Conservation (phyloP, 2,888 invertebrate genomes). For the Panorpa germanica region DNA sequence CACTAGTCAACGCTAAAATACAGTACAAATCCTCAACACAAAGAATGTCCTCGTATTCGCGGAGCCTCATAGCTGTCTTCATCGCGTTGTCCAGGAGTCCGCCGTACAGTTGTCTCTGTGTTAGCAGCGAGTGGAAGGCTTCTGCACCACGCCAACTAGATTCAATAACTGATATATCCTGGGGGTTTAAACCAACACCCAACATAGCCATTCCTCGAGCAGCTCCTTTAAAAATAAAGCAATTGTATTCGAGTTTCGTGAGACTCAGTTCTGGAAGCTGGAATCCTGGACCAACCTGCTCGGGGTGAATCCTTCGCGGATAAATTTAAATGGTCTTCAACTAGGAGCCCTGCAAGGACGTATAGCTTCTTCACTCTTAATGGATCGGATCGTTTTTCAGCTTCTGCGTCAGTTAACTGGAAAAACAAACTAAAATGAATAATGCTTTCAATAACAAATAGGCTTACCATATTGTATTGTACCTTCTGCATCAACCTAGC, state of each 20-base stretch:
- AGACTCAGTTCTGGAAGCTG: too few relatives aligned
- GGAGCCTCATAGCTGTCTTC: constrained; percentile 43
- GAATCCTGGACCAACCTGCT: too few relatives aligned
- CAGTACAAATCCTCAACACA: constrained; percentile 52
- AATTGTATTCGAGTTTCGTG: too few relatives aligned
- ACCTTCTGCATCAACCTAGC: constrained; percentile 21
- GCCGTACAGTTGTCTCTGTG: constrained; percentile 58
- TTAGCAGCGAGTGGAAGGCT: constrained; percentile 64
- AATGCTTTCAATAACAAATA: too few relatives aligned
- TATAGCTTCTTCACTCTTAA: constrained; percentile 78
- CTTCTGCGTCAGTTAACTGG: constrained; percentile 66
- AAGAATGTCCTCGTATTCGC: constrained; percentile 64
- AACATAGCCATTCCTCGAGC: too few relatives aligned
- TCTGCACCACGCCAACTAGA: constrained; percentile 73
- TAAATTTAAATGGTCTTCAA: constrained; percentile 49
- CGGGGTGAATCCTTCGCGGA: too few relatives aligned
- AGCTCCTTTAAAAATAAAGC: too few relatives aligned
- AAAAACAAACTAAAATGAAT: too few relatives aligned
- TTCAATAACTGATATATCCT: constrained; percentile 41
- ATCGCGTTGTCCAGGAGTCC: constrained; percentile 60
- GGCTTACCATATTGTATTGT: too few relatives aligned
- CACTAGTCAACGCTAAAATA: constrained; percentile 43
- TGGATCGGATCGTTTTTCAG: constrained; percentile 46
- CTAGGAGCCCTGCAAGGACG: constrained; percentile 71
- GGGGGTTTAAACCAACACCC: too few relatives aligned